Conservation (phyloP, 2,113 vertebrate genomes). For the Plotosus lineatus region DNA sequence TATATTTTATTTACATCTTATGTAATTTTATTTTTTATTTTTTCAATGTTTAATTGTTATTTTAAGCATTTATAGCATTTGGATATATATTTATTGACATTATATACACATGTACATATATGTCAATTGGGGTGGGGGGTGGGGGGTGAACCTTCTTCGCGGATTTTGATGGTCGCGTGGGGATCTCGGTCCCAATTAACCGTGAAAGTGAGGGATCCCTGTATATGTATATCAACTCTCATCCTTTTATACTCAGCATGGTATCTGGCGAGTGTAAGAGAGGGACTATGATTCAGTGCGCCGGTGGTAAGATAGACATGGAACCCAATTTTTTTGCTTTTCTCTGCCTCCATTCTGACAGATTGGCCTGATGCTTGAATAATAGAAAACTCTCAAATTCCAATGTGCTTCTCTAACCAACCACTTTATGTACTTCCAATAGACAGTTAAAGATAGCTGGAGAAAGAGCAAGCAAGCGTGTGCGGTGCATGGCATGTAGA, state of each 20-base stretch:
- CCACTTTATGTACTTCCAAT: slow-evolving; percentile 39
- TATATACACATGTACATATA: too few relatives aligned
- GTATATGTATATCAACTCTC: slow-evolving; percentile 36
- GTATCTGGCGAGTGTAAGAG: neutral
- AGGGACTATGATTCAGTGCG: neutral
- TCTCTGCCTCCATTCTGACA: slow-evolving; percentile 28
- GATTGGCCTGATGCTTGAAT: slow-evolving; percentile 44
- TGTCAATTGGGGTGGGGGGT: too few relatives aligned
- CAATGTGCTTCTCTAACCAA: slow-evolving; percentile 39
- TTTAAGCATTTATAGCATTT: too few relatives aligned
- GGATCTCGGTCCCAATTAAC: too few relatives aligned
- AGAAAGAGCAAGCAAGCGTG: slow-evolving; percentile 17
- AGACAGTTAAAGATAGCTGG: slow-evolving; percentile 44
- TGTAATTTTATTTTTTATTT: too few relatives aligned
- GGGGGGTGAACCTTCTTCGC: too few relatives aligned
- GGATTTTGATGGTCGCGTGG: too few relatives aligned
- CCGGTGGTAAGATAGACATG: neutral
- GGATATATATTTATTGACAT: too few relatives aligned
- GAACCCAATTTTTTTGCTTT: slow-evolving; percentile 23
- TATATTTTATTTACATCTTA: too few relatives aligned
- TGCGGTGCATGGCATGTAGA: slow-evolving; percentile 51
- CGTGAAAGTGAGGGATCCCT: too few relatives aligned
- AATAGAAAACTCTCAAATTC: slow-evolving; percentile 47
- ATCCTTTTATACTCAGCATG: slow-evolving; percentile 30
- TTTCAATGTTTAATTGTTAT: too few relatives aligned